A percentile compares a stretch with the other conserved stretches of the same genome.
Conservation (phyloP, 2,888 invertebrate species). For the Stomorhina lunata region DNA sequence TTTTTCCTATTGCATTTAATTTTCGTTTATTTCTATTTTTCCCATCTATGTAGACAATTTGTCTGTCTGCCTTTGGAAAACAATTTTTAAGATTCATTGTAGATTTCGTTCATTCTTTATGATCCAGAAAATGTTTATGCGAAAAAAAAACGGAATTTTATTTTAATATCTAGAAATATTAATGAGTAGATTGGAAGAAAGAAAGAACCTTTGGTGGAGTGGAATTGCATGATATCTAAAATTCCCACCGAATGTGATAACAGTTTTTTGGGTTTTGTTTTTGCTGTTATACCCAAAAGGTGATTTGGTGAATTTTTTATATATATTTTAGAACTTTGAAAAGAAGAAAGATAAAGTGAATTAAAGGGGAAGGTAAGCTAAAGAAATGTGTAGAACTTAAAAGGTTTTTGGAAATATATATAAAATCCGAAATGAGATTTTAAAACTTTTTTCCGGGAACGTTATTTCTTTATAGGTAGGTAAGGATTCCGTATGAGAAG, state of each 20-base stretch:
- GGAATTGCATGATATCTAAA: constrained; percentile 33
- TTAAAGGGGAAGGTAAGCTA: constrained; percentile 16
- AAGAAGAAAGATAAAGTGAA: background rate
- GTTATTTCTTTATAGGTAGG: no score
- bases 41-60: background rate
- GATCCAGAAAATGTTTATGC: constrained; percentile 35
- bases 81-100: background rate
- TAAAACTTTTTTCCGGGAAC: no score
- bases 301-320: constrained; percentile 15
- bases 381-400: background rate
- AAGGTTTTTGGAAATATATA: background rate
- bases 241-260: constrained; percentile 54
- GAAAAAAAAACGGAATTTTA: background rate
- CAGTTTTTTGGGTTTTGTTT: background rate
- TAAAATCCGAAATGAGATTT: background rate
- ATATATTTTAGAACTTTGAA: background rate
- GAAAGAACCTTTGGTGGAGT: background rate
- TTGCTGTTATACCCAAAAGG: constrained; percentile 19
- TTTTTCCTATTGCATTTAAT: background rate
- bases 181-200: no score
- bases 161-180: constrained; percentile 11
- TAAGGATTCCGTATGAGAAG: no score
- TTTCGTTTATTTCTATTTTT: background rate
- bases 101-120: constrained; percentile 21
- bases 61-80: background rate